Evolutionary conservation across 2,888 invertebrate genomes (phyloP), one percentile per base, ranked within the genome.

Genomic region (Nipponacmea schrenckii): DNA sequence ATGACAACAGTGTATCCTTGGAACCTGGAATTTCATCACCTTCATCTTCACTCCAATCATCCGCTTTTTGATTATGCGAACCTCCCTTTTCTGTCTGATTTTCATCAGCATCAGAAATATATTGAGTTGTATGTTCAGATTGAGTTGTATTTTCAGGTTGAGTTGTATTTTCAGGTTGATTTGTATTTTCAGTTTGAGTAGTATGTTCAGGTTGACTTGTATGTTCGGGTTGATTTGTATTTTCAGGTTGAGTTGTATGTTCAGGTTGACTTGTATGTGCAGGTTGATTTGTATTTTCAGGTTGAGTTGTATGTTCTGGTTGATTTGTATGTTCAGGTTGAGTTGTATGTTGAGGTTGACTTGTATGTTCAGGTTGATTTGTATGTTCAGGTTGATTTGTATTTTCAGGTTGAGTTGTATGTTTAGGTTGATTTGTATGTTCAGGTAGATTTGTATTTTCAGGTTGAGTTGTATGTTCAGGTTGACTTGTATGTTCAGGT

Each of bases 261-360:
- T 27, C 62, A 27, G 50, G 31, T 12, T n/a, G n/a, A n/a, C n/a
- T n/a, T n/a, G 39, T 56, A 26, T 56, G 50, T 39, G 50, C 62
- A 31, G 50, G 15, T n/a, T 50, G 68, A 31, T 62, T n/a, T 17
- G 62, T 31, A 64, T 64, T 64, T 64, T 64, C 64, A 64, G 31
- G 15, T 15, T 26, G 24, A 31, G 15, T 15, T 8, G 68, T 44
- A 39, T 50, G 20, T 17, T 27, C 62, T 17, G 50, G 31, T 12
- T n/a, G n/a, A n/a, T n/a, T n/a, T n/a, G 39, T 56, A 26, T 56
- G 50, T 39, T 68, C 62, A 31, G 50, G 15, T n/a, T 50, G 68
- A 31, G 56, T n/a, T 17, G 62, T 31, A 64, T 64, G 20, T 64
- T 64, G 27, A 64, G 31, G 15, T 15, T 26, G 24, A 31, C 15